These are phyloP conservation scores for Lobophora halterata DNA, from an alignment of 2,888 invertebrate species.

Conservation along the genomic window DNA sequence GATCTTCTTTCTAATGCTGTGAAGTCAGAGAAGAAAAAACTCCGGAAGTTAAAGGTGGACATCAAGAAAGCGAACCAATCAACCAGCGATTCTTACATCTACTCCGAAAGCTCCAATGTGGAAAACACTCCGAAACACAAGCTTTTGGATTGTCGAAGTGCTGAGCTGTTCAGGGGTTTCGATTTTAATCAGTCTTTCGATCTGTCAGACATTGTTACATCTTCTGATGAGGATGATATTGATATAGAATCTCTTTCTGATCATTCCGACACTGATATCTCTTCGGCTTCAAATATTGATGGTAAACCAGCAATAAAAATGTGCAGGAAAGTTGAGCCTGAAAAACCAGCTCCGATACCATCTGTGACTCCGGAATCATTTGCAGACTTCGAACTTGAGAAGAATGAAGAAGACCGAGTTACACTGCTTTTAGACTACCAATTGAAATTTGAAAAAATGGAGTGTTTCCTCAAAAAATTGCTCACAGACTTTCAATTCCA, in stretches of 20 bases:
- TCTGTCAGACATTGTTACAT: conserved; percentile 51
- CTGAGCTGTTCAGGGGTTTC: conserved; percentile 58
- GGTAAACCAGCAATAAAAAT: conserved; percentile 51
- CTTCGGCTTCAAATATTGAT: conserved; percentile 38
- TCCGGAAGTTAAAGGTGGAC: conserved; percentile 59
- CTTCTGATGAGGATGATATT: conserved; percentile 47
- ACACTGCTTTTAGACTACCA: conserved; percentile 57
- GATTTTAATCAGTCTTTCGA: conserved; percentile 66
- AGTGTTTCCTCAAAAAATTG: conserved; percentile 54
- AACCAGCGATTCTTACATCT: conserved; percentile 41
- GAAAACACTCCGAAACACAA: conserved; percentile 72
- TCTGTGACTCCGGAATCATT: conserved; percentile 64
- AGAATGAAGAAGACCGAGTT: conserved; percentile 58
- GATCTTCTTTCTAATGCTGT: conserved; percentile 46
- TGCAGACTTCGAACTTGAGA: conserved; percentile 61
- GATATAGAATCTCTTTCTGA: conserved; percentile 62
- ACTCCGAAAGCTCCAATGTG: conserved; percentile 36
- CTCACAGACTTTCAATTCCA: conserved; percentile 66
- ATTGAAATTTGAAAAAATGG: conserved; percentile 59
- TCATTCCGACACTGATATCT: conserved; percentile 55
- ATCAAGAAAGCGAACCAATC: conserved; percentile 61
- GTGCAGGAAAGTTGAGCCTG: conserved; percentile 58
- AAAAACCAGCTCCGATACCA: conserved; percentile 38
- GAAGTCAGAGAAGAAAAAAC: conserved; percentile 42
- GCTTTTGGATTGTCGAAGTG: conserved; percentile 51